Percentiles rank a stretch among this genome's conserved stretches.
Evolutionary conservation across 2,113 vertebrate genomes (phyloP).

Genomic region (Xyrauchen texanus): DNA sequence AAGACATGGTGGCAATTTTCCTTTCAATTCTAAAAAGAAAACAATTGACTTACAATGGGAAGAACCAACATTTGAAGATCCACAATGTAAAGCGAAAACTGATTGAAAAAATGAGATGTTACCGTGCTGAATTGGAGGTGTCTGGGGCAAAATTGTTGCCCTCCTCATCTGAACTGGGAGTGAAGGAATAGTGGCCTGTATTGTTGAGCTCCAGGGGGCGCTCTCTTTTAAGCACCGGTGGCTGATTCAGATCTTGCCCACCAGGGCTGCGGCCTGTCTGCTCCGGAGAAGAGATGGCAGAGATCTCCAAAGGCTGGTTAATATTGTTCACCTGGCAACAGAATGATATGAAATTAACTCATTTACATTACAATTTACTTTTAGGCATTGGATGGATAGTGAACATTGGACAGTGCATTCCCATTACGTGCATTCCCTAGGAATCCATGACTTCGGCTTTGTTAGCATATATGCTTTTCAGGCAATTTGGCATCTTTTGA

Average conservation of each 20-base stretch:
- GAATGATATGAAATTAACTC: not conserved
- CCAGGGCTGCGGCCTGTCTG: conserved; percentile 88
- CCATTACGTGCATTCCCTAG: too few species aligned
- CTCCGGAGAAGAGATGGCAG: conserved; percentile 97
- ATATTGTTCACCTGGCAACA: conserved; percentile 90
- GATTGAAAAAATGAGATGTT: conserved; percentile 6
- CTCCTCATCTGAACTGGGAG: conserved; percentile 77
- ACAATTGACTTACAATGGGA: not conserved
- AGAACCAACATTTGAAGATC: not conserved
- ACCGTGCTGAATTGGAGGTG: conserved; percentile 73
- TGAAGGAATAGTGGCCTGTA: conserved; percentile 69
- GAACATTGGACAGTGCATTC: too few species aligned
- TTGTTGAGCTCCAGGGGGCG: conserved; percentile 83
- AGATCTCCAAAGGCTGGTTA: conserved; percentile 98
- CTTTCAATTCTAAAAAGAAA: conserved; percentile 84
- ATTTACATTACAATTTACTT: too few species aligned
- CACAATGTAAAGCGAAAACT: too few species aligned
- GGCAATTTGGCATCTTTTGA: too few species aligned
- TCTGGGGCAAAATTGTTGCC: conserved; percentile 73
- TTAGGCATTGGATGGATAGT: too few species aligned
- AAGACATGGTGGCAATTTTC: conserved; percentile 93
- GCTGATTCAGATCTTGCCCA: conserved; percentile 87
- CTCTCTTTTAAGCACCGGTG: conserved; percentile 91
- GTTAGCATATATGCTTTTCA: too few species aligned
- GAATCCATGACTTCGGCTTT: too few species aligned